These are phyloP conservation scores for Hemicordylus capensis DNA, from an alignment of 2,113 vertebrate genomes.

Conservation along the genomic window DNA sequence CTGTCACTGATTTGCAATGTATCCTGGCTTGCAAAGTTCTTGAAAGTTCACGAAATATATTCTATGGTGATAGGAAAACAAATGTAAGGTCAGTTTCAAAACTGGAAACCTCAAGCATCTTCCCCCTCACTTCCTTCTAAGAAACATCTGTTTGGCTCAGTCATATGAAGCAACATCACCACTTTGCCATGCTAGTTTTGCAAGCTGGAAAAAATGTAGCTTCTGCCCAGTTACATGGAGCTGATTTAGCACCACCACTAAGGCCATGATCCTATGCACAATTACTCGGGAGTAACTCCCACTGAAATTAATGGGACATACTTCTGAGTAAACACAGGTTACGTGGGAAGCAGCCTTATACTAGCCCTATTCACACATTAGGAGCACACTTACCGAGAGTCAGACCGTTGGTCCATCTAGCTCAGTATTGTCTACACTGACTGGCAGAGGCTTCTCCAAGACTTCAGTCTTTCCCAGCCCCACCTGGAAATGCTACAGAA, in stretches of 20 bases:
- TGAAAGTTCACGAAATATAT: neutral
- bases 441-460: too few relatives aligned
- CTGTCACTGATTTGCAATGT: conserved; percentile 1
- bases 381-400: too few relatives aligned
- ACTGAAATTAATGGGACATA: neutral
- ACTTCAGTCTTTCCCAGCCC: too few relatives aligned
- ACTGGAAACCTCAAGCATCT: neutral
- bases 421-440: too few relatives aligned
- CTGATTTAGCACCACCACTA: neutral
- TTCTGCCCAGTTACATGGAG: accelerated
- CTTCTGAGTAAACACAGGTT: neutral
- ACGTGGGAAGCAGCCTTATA: too few relatives aligned
- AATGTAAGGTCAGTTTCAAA: neutral
- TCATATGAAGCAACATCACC: neutral
- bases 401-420: too few relatives aligned
- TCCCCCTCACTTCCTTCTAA: neutral
- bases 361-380: too few relatives aligned
- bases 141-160: neutral
- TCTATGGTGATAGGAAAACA: neutral
- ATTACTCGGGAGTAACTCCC: neutral
- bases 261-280: neutral
- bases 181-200: neutral
- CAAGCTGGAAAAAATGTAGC: neutral
- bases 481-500: too few relatives aligned
- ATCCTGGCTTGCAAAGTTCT: conserved; percentile 25